A percentile compares a stretch with the other conserved stretches of the same genome.
These are phyloP conservation scores for Bombylius major DNA, from an alignment of 2,888 invertebrate species.

Conservation along the genomic window DNA sequence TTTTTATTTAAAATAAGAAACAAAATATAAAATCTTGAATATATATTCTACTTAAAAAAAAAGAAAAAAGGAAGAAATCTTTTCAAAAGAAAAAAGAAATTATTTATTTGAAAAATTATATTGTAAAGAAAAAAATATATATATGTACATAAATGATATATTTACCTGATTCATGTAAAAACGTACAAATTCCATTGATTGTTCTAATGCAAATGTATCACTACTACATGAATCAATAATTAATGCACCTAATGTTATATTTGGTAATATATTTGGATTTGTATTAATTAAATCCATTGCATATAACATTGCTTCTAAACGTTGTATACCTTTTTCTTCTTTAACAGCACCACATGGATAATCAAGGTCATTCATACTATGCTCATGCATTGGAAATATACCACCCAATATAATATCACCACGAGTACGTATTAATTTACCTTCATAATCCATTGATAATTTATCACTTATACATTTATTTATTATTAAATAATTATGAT, in stretches of 20 bases:
- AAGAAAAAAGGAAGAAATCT: too few relatives aligned
- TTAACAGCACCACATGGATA: constrained; percentile 45
- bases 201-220: constrained; percentile 53
- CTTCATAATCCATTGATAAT: constrained; percentile 3
- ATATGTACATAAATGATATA: background rate
- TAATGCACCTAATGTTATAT: constrained; percentile 47
- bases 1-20: too few relatives aligned
- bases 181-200: constrained; percentile 52
- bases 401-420: constrained; percentile 58
- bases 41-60: too few relatives aligned
- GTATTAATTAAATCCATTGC: constrained; percentile 52
- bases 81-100: too few relatives aligned
- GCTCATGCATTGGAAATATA: constrained; percentile 55
- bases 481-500: background rate
- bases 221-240: constrained; percentile 52
- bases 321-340: constrained; percentile 55
- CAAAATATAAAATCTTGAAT: too few relatives aligned
- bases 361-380: constrained; percentile 34
- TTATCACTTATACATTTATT: background rate
- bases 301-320: constrained; percentile 55
- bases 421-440: constrained; percentile 29
- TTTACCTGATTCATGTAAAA: constrained; percentile 43
- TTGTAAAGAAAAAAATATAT: background rate
- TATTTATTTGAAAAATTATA: too few relatives aligned
- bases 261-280: constrained; percentile 44